phyloP scores from a whole-genome alignment of 2,797 vertebrate species.

The Pangasius larnaudii region DNA sequence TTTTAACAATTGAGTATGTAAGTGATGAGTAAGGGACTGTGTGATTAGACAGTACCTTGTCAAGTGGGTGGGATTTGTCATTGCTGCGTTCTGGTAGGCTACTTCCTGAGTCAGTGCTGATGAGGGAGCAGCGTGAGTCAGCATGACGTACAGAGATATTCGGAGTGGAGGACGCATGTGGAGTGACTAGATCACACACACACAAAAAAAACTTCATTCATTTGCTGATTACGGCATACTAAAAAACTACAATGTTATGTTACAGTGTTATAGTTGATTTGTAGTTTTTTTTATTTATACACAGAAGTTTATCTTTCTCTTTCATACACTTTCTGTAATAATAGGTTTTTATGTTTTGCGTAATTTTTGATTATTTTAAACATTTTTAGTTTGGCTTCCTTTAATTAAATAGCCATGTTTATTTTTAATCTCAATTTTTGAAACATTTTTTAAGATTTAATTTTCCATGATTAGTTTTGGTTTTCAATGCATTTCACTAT shows the following conservation, averaged over 20 bases:
- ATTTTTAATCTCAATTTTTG: neutral
- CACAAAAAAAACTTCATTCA: neutral
- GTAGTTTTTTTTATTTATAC: neutral
- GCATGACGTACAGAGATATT: slow-evolving; percentile 88
- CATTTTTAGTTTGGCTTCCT: neutral
- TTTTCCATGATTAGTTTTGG: neutral
- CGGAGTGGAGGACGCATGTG: slow-evolving; percentile 88
- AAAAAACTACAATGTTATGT: neutral
- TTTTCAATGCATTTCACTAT: neutral
- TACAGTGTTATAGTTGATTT: too few relatives aligned
- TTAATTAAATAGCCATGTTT: neutral
- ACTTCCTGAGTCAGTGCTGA: slow-evolving; percentile 93
- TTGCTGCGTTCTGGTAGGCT: slow-evolving; percentile 87
- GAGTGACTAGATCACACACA: slow-evolving; percentile 81
- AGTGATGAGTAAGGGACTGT: neutral
- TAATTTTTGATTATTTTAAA: neutral
- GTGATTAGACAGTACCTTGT: slow-evolving; percentile 82
- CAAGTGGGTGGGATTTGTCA: slow-evolving; percentile 90
- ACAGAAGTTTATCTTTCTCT: neutral
- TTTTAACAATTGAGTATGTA: neutral
- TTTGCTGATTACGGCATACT: neutral
- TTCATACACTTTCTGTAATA: neutral
- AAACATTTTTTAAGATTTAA: neutral
- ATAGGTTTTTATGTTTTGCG: neutral
- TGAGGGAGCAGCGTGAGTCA: slow-evolving; percentile 92